Percentiles rank a stretch among this genome's conserved stretches.
Evolutionary conservation across 1,140 invertebrate genomes (phyloP).

Genomic region (Paralvinella palmiformis): DNA sequence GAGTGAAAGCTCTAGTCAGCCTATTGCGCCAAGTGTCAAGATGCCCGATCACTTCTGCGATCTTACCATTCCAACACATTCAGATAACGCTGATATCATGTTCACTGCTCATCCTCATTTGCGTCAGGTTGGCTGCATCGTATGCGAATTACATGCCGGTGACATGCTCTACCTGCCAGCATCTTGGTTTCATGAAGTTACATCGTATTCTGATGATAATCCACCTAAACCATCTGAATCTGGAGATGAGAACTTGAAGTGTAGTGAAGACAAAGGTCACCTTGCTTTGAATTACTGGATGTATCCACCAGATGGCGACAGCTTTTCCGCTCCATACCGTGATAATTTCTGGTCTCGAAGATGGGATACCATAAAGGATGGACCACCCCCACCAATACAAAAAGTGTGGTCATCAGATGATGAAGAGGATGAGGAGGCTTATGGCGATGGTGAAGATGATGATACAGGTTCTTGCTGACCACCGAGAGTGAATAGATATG

Average conservation of each 20-base stretch:
- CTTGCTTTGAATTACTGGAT: conserved; percentile 15
- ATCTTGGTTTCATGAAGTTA: conserved; percentile 18
- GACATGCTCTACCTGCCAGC: conserved; percentile 13
- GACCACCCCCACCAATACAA: too few species aligned
- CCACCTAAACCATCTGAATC: background rate
- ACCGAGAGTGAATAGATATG: too few species aligned
- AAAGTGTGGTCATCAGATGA: too few species aligned
- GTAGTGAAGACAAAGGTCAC: conserved; percentile 6
- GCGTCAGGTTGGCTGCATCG: background rate
- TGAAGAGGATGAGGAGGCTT: too few species aligned
- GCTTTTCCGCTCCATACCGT: background rate
- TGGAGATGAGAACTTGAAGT: background rate
- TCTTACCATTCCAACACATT: background rate
- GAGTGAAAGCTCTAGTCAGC: background rate
- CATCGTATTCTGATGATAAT: conserved; percentile 1
- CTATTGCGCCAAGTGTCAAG: background rate
- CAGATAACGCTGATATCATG: conserved; percentile 1
- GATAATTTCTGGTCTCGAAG: conserved; percentile 12
- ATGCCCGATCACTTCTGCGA: conserved; percentile 12
- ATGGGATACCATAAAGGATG: too few species aligned
- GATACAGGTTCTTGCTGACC: too few species aligned
- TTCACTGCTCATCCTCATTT: background rate
- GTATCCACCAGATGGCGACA: conserved; percentile 3
- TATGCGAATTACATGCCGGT: background rate
- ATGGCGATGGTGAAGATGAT: too few species aligned